Evolutionary conservation across 2,888 invertebrate genomes (phyloP), one percentile per base, ranked within the genome.

Genomic region (Hipparchia semele): DNA sequence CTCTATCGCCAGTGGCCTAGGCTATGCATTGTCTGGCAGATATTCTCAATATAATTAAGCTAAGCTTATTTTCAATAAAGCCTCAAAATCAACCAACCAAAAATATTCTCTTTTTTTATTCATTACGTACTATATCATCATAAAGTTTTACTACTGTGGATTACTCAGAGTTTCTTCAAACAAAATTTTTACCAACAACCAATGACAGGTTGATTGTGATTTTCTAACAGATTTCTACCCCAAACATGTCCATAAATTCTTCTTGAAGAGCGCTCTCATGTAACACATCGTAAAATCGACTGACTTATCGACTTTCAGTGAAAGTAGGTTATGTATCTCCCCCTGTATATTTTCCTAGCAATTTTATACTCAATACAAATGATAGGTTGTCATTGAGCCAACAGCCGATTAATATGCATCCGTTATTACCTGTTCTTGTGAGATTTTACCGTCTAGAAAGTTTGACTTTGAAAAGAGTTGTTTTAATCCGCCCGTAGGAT

Each of bases 271-370:
- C 12, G 23, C 49, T 73, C 58, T 67, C 58, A 56, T 71, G 49
- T 68, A 69, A 61, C 60, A 59, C 56, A 59, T 71, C 72, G 70
- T 76, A 71, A 71, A 71, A 73, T 71, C 59, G 56, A 74, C 65
- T 67, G 66, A 76, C 68, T 75, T 79, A 78, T 78, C 70, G 60
- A 73, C 76, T 79, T 77, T 77, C 77, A 76, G 77, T 75, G 72
- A 77, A 79, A 79, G 77, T 79, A 77, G 75, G 75, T 76, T 74
- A 73, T 54, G 72, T 75, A 68, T 75, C 75, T 54, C 67, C 74
- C 77, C 74, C 69, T 75, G 75, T 74, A 74, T 75, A 78, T 70
- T 77, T 77, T 77, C 77, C 75, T 75, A 74, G 71, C 76, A 72
- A 76, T 75, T 76, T 78, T 72, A 59, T 59, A 64, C 74, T 75